phyloP scores from a whole-genome alignment of 2,113 vertebrate species.

The Speoplatyrhinus poulsoni region DNA sequence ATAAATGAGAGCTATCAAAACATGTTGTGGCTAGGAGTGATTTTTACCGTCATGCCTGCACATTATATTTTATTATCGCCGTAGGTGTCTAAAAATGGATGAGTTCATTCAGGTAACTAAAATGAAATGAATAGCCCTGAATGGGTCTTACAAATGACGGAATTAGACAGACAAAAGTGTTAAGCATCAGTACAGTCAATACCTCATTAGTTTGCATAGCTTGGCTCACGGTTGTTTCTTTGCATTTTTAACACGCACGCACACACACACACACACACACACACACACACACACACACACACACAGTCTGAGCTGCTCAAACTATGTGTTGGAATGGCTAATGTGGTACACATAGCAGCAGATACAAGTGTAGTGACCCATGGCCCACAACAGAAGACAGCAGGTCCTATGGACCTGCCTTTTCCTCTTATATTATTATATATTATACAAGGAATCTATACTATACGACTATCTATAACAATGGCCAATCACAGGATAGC shows the following conservation, averaged over 20 bases:
- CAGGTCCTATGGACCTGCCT: slow-evolving; percentile 10
- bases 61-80: background rate
- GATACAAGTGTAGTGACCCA: slow-evolving; percentile 4
- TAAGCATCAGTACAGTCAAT: slow-evolving; percentile 64
- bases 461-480: no score
- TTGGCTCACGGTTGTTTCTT: slow-evolving; percentile 59
- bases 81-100: background rate
- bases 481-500: no score
- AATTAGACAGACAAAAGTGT: slow-evolving; percentile 51
- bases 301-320: slow-evolving; percentile 36
- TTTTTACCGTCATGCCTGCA: background rate
- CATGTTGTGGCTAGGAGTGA: slow-evolving; percentile 20
- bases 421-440: no score
- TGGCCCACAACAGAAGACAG: slow-evolving; percentile 28
- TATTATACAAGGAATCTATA: no score
- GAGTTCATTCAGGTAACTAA: background rate
- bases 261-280: slow-evolving; percentile 28
- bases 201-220: slow-evolving; percentile 62
- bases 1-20: slow-evolving; percentile 22
- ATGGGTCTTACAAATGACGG: slow-evolving; percentile 27
- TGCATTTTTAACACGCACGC: slow-evolving; percentile 43
- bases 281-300: slow-evolving; percentile 1
- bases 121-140: no score
- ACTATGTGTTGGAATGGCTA: slow-evolving; percentile 25
- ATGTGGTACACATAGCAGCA: slow-evolving; percentile 24